Evolutionary conservation across 2,113 vertebrate species (phyloP), one percentile per base, ranked within the genome.

Genomic region (Pituophis catenifer): DNA sequence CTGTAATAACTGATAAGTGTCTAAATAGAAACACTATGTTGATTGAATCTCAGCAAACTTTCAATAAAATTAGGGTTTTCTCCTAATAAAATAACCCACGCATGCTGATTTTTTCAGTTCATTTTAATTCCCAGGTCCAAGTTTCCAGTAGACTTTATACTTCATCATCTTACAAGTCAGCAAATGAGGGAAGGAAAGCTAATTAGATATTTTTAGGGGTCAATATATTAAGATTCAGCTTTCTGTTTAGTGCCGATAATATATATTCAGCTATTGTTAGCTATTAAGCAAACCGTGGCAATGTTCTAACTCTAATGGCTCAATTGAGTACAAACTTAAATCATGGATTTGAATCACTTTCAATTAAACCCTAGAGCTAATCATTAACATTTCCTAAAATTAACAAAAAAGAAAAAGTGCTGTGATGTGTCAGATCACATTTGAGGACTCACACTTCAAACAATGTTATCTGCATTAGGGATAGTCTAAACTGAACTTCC

Each of bases 351-450:
- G 54, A 92, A 90, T 93, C 89, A 12, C n/a, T 92, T 93, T 90
- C 92, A 91, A 13, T 93, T 95, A 91, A 48, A 94, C 95, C 92
- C 81, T 29, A 85, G 53, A 91, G 65, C 90, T 81, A 17, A 44
- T 86, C 89, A 92, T 62, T 93, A 70, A 65, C 90, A 87, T 89
- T 92, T 86, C 52, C 92, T 90, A 93, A 86, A 90, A 86, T 90
- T 90, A 38, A 94, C 21, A 2, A 0, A 48, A 62, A 86, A 33
- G 33, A 86, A 92, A 93, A 94, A 29, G 8, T 6, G 85, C 23
- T 86, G 10, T 55, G 54, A 1, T 38, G 89, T 17, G 12, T 94
- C 81, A 81, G 12, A 59, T 38, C 75, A 75, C 3, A 10, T 88
- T 33, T 92, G 54, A 86, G 6, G 89, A 87, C 54, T 11, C 0